These are phyloP conservation scores for Anguilla obscura DNA, from an alignment of 2,797 vertebrate genomes.

Conservation along the genomic window DNA sequence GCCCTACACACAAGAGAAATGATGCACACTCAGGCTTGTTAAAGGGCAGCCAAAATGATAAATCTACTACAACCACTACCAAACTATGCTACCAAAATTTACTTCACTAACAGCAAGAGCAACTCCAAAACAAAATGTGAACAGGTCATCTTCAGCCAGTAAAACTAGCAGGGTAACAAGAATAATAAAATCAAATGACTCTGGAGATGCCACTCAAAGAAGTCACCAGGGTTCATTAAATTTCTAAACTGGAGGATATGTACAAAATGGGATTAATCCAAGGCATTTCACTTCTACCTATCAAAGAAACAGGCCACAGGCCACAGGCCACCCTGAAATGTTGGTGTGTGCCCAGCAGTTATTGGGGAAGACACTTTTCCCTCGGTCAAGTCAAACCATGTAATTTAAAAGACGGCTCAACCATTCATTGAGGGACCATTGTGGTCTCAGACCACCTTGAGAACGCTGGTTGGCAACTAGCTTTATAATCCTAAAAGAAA, in stretches of 20 bases:
- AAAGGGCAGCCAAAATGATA: neutral
- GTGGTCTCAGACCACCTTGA: slow-evolving; percentile 39
- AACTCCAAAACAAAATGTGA: neutral
- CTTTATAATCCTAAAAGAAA: slow-evolving; percentile 30
- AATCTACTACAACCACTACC: neutral
- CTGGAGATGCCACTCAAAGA: neutral
- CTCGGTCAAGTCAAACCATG: slow-evolving; percentile 27
- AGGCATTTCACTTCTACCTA: slow-evolving; percentile 11
- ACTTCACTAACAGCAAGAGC: neutral
- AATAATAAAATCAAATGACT: neutral
- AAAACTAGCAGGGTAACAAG: neutral
- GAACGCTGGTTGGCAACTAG: slow-evolving; percentile 12
- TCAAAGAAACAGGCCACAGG: neutral
- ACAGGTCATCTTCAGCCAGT: neutral
- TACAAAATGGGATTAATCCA: slow-evolving; percentile 1
- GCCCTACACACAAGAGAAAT: neutral
- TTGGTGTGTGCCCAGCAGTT: slow-evolving; percentile 23
- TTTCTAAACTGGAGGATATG: neutral
- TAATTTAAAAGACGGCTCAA: slow-evolving; percentile 36
- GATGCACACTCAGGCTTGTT: neutral
- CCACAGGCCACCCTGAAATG: neutral
- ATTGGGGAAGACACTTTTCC: slow-evolving; percentile 27
- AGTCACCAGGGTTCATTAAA: neutral
- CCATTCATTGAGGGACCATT: slow-evolving; percentile 28
- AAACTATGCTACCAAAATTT: neutral